A percentile compares a stretch with the other conserved stretches of the same genome.
Conservation (phyloP, 2,888 invertebrate genomes). For the Ashinkailepas kermadecensis region DNA sequence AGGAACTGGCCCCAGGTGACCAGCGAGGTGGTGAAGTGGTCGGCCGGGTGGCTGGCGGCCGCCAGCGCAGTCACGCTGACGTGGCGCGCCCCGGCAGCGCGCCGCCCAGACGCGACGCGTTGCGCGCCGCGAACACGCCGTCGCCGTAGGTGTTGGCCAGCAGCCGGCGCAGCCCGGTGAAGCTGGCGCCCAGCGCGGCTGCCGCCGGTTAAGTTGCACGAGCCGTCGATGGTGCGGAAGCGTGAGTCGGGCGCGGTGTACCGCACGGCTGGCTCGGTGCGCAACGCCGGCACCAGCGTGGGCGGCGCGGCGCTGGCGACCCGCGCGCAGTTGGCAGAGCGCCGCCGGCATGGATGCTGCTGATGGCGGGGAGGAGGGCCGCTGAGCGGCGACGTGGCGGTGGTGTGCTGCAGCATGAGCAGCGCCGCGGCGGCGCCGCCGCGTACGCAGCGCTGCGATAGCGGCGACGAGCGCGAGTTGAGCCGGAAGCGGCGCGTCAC, state of each 20-base stretch:
- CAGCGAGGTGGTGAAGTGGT: not conserved
- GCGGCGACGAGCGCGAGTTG: no score
- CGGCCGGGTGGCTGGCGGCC: not conserved
- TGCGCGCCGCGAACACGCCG: not conserved
- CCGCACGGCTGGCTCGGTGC: not conserved
- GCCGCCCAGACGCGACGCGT: not conserved
- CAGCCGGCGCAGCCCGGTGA: not conserved
- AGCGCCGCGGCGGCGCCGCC: no score
- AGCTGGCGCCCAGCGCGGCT: not conserved
- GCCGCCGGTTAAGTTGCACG: not conserved
- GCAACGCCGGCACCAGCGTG: not conserved
- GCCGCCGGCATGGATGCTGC: no score
- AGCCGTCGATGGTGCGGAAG: not conserved
- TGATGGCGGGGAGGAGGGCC: no score
- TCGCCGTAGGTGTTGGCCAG: not conserved
- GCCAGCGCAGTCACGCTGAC: not conserved
- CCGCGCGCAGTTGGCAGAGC: no score
- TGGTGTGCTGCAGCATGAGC: no score
- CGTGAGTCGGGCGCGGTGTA: not conserved
- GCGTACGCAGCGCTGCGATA: no score
- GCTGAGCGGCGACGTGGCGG: no score
- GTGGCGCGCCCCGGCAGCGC: not conserved
- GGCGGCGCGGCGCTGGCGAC: no score
- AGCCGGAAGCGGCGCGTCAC: no score
- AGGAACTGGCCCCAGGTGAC: slow-evolving; percentile 26